Base-by-base conservation (phyloP, 1,140 invertebrate species). In the Brachionus koreanus region DNA sequence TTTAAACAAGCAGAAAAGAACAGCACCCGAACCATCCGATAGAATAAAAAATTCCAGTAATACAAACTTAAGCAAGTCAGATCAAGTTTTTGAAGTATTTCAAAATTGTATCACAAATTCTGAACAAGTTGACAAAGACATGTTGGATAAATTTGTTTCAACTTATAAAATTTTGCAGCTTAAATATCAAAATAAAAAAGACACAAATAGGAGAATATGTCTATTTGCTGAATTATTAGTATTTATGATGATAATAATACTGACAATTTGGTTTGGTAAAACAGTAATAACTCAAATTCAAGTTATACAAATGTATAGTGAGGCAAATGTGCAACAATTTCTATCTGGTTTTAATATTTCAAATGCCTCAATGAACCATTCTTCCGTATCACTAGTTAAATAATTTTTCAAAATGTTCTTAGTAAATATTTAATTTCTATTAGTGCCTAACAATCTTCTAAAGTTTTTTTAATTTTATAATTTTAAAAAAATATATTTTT, bases 51-150 rank as follows among this genome's bases (percentile, higher is more conserved):
- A 74, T 43, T 46, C 19, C 7, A 25, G n/a, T 46, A 74, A 16
- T n/a, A 42, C 29, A 10, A 74, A 29, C 16, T 29, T 46, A 74
- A 74, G 69, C 39, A 74, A 46, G 43, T 74, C 69, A 35, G 69
- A 74, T 74, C 69, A 74, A 46, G 69, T 74, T 25, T 74, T 74
- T 74, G 69, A 74, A 12, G 69, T 49, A 5, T 43, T 74, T 43
- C 39, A 46, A 43, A 46, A 74, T 46, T 42, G 23, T 25, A 74
- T 74, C 9, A 35, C 39, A 19, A 74, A 46, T 12, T 46, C 25
- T 25, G 69, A 74, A 12, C 19, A 74, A 74, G 10, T 74, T 43
- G 39, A 74, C n/a, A 49, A 74, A 25, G 69, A 74, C 3, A 25
- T 46, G 12, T 25, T 74, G 16, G 69, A 74, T 74, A 74, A 74